A percentile compares a stretch with the other conserved stretches of the same genome.
These are phyloP conservation scores for Delichon dasypus DNA, from an alignment of 2,797 vertebrate genomes.

Conservation along the genomic window DNA sequence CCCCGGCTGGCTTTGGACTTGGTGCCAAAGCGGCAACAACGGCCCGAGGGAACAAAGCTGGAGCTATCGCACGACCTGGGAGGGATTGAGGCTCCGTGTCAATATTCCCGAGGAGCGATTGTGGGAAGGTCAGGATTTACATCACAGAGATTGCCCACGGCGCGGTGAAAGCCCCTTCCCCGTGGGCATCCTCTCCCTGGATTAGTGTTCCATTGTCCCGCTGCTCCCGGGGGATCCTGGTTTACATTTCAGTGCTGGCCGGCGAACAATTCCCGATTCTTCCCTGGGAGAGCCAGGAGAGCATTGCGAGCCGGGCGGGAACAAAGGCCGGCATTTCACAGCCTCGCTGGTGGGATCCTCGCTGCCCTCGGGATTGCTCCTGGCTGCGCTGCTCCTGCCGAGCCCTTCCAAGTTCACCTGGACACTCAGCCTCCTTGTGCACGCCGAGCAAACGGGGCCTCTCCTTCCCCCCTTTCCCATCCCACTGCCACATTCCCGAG, in stretches of 20 bases:
- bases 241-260: conserved; percentile 34
- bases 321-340: background rate
- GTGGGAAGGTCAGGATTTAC: conserved; percentile 42
- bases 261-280: background rate
- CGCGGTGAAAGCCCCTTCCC: conserved; percentile 11
- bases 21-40: background rate
- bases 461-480: background rate
- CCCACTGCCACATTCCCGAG: background rate
- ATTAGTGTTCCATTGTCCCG: conserved; percentile 26
- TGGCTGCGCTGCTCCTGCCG: background rate
- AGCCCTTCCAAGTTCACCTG: background rate
- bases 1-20: conserved; percentile 8
- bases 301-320: background rate
- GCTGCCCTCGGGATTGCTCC: background rate
- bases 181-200: background rate
- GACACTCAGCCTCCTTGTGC: background rate
- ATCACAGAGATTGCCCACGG: conserved; percentile 12
- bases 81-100: background rate
- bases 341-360: background rate
- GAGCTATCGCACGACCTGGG: conserved; percentile 4
- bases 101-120: conserved; percentile 6
- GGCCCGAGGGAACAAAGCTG: background rate
- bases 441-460: rapidly evolving
- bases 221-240: conserved; percentile 12
- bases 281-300: background rate